These are phyloP conservation scores for Athalia circularis DNA, from an alignment of 2,888 invertebrate genomes.

Conservation along the genomic window DNA sequence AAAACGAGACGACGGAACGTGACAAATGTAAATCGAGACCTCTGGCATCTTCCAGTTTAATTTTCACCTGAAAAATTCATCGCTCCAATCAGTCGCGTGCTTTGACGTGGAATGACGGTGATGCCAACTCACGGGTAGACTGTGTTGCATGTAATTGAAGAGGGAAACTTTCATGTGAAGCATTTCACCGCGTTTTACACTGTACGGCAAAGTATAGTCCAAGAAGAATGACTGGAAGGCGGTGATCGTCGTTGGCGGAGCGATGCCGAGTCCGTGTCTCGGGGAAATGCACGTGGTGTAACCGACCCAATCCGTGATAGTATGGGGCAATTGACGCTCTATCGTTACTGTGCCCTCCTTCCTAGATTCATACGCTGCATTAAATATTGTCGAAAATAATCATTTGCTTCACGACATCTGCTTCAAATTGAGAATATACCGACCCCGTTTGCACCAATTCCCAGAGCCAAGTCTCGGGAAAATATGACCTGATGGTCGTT, in stretches of 20 bases:
- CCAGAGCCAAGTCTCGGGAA: conserved; percentile 83
- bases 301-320: conserved; percentile 80
- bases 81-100: too few species aligned
- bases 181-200: conserved; percentile 81
- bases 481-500: conserved; percentile 72
- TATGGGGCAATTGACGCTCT: conserved; percentile 76
- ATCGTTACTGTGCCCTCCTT: conserved; percentile 70
- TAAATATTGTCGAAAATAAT: background rate
- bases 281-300: conserved; percentile 77
- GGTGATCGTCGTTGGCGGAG: conserved; percentile 72
- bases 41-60: conserved; percentile 62
- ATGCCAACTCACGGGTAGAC: conserved; percentile 78
- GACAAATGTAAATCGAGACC: conserved; percentile 64
- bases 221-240: conserved; percentile 86
- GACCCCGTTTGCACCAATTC: conserved; percentile 75
- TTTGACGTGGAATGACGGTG: too few species aligned
- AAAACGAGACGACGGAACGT: conserved; percentile 58
- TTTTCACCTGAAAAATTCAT: conserved; percentile 58
- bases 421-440: conserved; percentile 20
- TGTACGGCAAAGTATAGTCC: conserved; percentile 81
- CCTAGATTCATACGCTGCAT: conserved; percentile 55
- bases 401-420: too few species aligned
- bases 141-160: conserved; percentile 84
- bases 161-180: conserved; percentile 81
- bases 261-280: conserved; percentile 75